phyloP scores from a whole-genome alignment of 2,113 vertebrate genomes.

The Benthochromis sp. region DNA sequence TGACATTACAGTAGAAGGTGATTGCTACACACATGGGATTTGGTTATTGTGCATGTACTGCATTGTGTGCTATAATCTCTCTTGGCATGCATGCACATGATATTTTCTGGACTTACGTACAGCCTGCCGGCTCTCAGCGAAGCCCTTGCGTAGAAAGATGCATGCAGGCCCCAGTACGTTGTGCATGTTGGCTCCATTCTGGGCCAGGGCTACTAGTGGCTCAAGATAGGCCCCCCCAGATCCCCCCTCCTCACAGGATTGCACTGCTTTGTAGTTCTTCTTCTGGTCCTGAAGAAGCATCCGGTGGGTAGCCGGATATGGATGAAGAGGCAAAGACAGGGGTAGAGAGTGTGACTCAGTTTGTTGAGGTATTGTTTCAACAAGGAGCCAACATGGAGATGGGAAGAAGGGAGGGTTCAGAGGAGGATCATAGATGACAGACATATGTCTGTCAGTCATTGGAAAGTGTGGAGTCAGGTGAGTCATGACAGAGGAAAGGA shows the following conservation, averaged over 20 bases:
- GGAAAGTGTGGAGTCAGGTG: constrained; percentile 6
- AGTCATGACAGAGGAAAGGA: constrained; percentile 4
- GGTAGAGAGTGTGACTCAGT: constrained; percentile 54
- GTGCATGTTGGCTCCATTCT: constrained; percentile 91
- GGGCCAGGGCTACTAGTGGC: constrained; percentile 85
- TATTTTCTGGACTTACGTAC: constrained; percentile 90
- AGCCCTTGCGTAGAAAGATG: constrained; percentile 97
- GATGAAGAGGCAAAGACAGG: constrained; percentile 52
- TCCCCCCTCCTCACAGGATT: constrained; percentile 82
- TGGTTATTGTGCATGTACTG: neutral
- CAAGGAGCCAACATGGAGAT: constrained; percentile 7
- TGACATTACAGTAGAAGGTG: neutral
- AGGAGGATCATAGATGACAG: neutral
- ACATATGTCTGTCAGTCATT: constrained; percentile 26
- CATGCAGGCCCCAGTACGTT: constrained; percentile 93
- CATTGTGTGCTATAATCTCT: neutral
- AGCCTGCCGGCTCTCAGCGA: constrained; percentile 95
- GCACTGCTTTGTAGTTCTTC: constrained; percentile 87
- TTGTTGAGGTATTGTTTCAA: constrained; percentile 33
- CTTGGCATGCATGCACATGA: constrained; percentile 40
- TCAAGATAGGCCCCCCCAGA: constrained; percentile 76
- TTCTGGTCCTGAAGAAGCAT: constrained; percentile 88
- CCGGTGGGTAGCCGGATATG: constrained; percentile 25
- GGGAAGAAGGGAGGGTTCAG: neutral
- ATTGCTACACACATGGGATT: neutral